Evolutionary conservation across 2,797 vertebrate species (phyloP), one percentile per base, ranked within the genome.

Genomic region (Enteromius anoplus): DNA sequence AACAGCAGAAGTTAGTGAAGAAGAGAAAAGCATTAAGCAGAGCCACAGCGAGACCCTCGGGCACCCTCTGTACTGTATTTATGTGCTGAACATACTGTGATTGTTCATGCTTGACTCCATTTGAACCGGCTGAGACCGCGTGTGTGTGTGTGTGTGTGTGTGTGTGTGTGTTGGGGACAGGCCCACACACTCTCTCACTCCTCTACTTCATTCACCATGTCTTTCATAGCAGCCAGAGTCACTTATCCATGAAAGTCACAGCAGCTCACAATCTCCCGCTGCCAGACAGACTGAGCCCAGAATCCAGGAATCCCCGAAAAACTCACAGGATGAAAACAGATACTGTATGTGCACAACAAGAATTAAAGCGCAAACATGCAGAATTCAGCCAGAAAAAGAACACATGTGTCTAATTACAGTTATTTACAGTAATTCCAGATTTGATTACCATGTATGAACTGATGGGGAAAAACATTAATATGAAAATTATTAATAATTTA

Each of bases 231-330:
- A 70, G 49, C 71, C 73, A 84, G 21, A 65, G 53, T 62, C 78
- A 82, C 81, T 81, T 78, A 86, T 69, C 70, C 85, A 84, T 83
- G 75, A 85, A 68, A 69, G 65, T 68, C 37, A 40, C 11, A 21
- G 65, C 21, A 5, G 34, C 19, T 58, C 32, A 65, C 15, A 65
- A 32, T 12, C 40, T 70, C 42, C 11, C 1, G 14, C 68, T 71
- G 42, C 42, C 42, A 71, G 42, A 71, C 37, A 42, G 37, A 69
- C 10, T 1, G 65, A 68, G 40, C 8, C n/a, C 40, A 70, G 40
- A 45, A 45, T 70, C n/a, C 6, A 47, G 40, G 40, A 45, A 70
- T 70, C n/a, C 6, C 17, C 1, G 37, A n/a, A 40, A 40, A 23
- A 42, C 12, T 45, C 37, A 69, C 37, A 68, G 34, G 19, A 69